These are phyloP conservation scores for Typhlomys cinereus DNA, from an alignment of 2,113 vertebrate genomes.

Conservation along the genomic window DNA sequence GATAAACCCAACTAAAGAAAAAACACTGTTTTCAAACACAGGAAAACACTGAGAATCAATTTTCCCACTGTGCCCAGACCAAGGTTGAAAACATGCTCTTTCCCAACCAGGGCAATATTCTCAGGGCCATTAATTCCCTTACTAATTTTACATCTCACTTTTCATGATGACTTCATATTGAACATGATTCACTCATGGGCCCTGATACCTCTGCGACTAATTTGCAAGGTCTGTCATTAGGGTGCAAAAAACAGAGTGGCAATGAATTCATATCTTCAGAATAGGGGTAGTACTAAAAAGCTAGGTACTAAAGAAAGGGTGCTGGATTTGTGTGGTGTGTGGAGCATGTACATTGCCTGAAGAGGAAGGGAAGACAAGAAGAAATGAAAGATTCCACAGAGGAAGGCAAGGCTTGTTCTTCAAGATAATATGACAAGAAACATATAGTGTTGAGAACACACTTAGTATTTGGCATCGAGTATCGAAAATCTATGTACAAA, in stretches of 20 bases:
- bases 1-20: neutral
- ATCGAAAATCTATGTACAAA: neutral
- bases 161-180: neutral
- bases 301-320: neutral
- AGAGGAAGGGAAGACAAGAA: neutral
- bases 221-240: neutral
- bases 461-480: slow-evolving; percentile 4
- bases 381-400: neutral
- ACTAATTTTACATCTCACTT: neutral
- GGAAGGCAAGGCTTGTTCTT: neutral
- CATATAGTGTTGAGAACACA: neutral
- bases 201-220: neutral
- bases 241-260: neutral
- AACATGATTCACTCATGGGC: neutral
- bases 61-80: neutral
- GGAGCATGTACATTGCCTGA: neutral
- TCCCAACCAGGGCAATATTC: neutral
- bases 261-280: neutral
- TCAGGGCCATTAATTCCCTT: neutral
- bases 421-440: neutral
- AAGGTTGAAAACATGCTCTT: neutral
- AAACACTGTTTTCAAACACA: neutral
- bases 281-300: neutral
- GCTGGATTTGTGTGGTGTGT: neutral
- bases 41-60: neutral